These are phyloP conservation scores for Hirudo medicinalis DNA, from an alignment of 1,140 invertebrate genomes.

Conservation along the genomic window DNA sequence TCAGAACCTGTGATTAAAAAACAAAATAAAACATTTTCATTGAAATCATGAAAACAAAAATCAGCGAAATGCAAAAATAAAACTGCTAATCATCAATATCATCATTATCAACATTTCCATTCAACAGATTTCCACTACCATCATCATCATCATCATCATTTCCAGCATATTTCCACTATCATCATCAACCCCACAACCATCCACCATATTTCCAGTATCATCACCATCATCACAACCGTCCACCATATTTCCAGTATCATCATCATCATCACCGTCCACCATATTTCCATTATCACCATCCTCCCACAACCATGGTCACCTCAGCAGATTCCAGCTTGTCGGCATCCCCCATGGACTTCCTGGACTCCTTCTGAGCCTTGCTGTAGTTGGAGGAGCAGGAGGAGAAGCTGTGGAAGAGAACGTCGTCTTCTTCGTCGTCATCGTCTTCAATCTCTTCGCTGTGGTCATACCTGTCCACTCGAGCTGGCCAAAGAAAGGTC, in stretches of 20 bases:
- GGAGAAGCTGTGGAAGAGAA: slow-evolving; percentile 61
- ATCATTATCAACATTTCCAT: no score
- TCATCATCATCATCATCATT: neutral
- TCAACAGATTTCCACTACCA: neutral
- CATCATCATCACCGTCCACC: neutral
- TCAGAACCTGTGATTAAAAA: neutral
- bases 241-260: no score
- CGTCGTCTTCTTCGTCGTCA: slow-evolving; percentile 35
- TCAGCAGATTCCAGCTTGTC: neutral
- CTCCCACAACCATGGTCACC: neutral
- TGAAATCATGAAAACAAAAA: neutral
- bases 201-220: no score
- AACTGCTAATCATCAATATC: neutral
- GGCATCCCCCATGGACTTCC: neutral
- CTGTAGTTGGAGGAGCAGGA: slow-evolving; percentile 83
- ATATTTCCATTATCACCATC: neutral
- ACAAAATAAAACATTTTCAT: neutral
- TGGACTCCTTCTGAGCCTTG: slow-evolving; percentile 40
- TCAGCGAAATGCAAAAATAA: neutral
- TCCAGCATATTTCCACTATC: neutral
- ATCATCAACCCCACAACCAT: neutral
- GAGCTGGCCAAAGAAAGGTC: slow-evolving; percentile 47
- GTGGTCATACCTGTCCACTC: slow-evolving; percentile 82
- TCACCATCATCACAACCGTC: neutral
- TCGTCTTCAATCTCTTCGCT: slow-evolving; percentile 46